Evolutionary conservation across 2,797 vertebrate species (phyloP).

Genomic region (Gobionotothen gibberifrons): DNA sequence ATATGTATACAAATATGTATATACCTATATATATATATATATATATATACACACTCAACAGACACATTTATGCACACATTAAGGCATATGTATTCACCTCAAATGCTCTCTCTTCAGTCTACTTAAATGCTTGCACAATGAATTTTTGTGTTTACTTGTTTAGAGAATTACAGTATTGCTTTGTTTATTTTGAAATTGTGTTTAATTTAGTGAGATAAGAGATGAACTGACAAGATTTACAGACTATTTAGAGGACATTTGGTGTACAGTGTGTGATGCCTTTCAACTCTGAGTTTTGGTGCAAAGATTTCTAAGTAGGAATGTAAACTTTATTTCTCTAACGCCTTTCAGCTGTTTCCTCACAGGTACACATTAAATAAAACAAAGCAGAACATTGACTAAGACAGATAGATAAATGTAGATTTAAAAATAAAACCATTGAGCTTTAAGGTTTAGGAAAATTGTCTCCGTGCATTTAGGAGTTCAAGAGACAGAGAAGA

Average conservation of each 20-base stretch:
- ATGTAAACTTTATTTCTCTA: background rate
- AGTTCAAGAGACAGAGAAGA: background rate
- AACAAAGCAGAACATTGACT: background rate
- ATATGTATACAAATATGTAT: no score
- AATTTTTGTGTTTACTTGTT: constrained; percentile 13
- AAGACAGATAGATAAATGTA: background rate
- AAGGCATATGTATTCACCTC: background rate
- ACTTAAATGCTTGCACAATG: background rate
- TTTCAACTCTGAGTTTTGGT: background rate
- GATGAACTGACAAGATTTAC: constrained; percentile 4
- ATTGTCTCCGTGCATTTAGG: background rate
- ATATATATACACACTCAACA: no score
- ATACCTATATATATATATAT: no score
- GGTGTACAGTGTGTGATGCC: background rate
- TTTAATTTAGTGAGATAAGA: constrained; percentile 16
- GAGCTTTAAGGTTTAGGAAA: background rate
- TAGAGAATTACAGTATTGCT: background rate
- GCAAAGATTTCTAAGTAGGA: background rate
- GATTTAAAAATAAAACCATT: background rate
- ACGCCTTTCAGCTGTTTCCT: background rate
- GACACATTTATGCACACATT: no score
- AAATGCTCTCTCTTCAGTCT: background rate
- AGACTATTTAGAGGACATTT: background rate
- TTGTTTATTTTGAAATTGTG: constrained; percentile 13
- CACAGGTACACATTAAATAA: background rate